Conservation (phyloP, 2,888 invertebrate genomes). For the Exephanes ischioxanthus region DNA sequence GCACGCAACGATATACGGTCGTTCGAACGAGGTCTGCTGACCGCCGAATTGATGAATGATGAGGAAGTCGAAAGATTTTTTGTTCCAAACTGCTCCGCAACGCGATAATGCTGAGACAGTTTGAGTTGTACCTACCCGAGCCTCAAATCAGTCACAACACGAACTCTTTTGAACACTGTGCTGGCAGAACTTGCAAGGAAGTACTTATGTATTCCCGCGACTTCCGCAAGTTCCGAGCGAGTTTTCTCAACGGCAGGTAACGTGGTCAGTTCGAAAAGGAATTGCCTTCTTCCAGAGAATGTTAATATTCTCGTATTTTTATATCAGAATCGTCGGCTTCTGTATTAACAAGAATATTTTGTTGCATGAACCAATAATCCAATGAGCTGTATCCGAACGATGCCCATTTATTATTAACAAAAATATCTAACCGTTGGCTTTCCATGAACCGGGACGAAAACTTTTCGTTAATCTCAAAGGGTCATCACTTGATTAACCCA, state of each 20-base stretch:
- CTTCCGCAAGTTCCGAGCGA: constrained; percentile 44
- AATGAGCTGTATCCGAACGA: too few relatives aligned
- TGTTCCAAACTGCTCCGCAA: constrained; percentile 27
- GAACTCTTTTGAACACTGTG: constrained; percentile 30
- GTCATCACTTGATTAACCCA: too few relatives aligned
- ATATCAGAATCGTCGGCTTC: neutral
- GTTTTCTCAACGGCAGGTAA: constrained; percentile 47
- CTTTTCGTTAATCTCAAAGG: too few relatives aligned
- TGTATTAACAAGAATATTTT: too few relatives aligned
- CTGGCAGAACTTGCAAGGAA: constrained; percentile 20
- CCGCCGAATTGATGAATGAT: neutral
- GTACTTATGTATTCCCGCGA: constrained; percentile 41
- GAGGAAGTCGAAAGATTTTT: constrained; percentile 23
- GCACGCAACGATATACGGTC: constrained; percentile 18
- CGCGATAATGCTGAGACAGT: constrained; percentile 11
- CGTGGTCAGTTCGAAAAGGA: constrained; percentile 26
- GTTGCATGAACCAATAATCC: too few relatives aligned
- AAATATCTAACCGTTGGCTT: too few relatives aligned
- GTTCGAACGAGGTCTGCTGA: neutral
- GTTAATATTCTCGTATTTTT: constrained; percentile 17
- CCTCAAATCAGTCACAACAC: constrained; percentile 36
- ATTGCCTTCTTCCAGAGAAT: constrained; percentile 26
- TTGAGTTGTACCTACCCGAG: constrained; percentile 32
- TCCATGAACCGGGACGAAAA: too few relatives aligned
- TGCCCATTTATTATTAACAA: too few relatives aligned